Evolutionary conservation across 1,140 invertebrate genomes (phyloP).

Genomic region (Pinna nobilis): DNA sequence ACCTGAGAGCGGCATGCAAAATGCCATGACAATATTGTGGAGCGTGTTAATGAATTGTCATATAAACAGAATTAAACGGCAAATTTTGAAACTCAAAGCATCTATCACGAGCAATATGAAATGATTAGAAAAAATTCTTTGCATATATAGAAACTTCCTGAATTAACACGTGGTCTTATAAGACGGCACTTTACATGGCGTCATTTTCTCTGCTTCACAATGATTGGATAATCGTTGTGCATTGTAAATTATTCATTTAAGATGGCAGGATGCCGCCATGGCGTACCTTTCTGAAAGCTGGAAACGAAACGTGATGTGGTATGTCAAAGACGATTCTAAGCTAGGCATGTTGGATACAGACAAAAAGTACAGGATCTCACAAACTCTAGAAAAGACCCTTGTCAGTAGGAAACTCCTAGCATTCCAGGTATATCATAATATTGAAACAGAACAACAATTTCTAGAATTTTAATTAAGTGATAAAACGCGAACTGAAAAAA

Average conservation of each 20-base stretch:
- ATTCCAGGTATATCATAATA: constrained; percentile 59
- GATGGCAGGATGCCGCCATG: constrained; percentile 56
- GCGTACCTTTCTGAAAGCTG: constrained; percentile 61
- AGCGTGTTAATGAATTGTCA: too few species aligned
- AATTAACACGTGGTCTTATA: not conserved
- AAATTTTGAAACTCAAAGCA: too few species aligned
- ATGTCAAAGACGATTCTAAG: constrained; percentile 63
- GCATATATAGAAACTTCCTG: too few species aligned
- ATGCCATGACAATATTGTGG: too few species aligned
- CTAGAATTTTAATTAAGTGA: not conserved
- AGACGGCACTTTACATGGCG: not conserved
- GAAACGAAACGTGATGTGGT: constrained; percentile 64
- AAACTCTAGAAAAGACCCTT: constrained; percentile 51
- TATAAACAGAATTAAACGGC: too few species aligned
- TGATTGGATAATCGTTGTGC: not conserved
- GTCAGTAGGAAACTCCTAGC: constrained; percentile 63
- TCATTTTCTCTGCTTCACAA: not conserved
- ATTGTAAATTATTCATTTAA: constrained; percentile 12
- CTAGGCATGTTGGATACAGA: constrained; percentile 58
- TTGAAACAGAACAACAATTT: too few species aligned
- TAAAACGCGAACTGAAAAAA: too few species aligned
- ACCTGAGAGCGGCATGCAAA: too few species aligned
- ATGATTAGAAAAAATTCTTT: too few species aligned
- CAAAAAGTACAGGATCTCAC: constrained; percentile 49
- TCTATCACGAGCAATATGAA: too few species aligned